Evolutionary conservation across 2,888 invertebrate species (phyloP), one percentile per base, ranked within the genome.

Genomic region (Pomacea canaliculata): DNA sequence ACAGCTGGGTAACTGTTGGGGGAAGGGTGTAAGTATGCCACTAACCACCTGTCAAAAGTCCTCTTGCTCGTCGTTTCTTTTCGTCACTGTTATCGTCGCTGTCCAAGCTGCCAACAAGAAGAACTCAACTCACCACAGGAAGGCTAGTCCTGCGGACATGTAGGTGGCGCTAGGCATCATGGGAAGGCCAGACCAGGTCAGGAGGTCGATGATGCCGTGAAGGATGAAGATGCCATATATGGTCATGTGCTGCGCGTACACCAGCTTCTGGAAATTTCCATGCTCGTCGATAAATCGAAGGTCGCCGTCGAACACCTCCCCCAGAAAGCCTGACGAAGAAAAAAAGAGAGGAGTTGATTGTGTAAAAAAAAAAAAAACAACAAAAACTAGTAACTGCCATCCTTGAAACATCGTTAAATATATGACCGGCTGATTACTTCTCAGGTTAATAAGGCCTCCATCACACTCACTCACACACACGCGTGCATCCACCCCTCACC

Each of bases 171-270:
- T 73, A 8, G 75, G 78, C 23, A 79, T 68, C 46, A 80, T 67
- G 8, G 82, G 79, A 23, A 78, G 56, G 48, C 73, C 70, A 27
- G 74, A 71, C 73, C 76, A 81, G n/a, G 78, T 73, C 63, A 81
- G 66, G 46, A 82, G 78, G 67, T 82, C 82, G 5, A 70, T 70
- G 59, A 81, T 59, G 19, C 77, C 71, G 65, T 82, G 82, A 16
- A 82, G 74, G 67, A 82, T 76, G 74, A 82, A 82, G n/a, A 80
- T 76, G 56, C 82, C 81, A 59, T 82, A 82, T 46, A 82, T 82
- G 68, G 81, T 79, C 79, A 82, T 79, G 71, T 82, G 82, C 48
- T 82, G 82, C 23, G 76, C 73, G 69, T 81, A 76, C 27, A 80
- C 76, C 48, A 81, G 76, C 59, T 81, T 81, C 16, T 69, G 74